Base-by-base conservation (phyloP, 1,140 invertebrate species). In the Mesaphorura yosii region DNA sequence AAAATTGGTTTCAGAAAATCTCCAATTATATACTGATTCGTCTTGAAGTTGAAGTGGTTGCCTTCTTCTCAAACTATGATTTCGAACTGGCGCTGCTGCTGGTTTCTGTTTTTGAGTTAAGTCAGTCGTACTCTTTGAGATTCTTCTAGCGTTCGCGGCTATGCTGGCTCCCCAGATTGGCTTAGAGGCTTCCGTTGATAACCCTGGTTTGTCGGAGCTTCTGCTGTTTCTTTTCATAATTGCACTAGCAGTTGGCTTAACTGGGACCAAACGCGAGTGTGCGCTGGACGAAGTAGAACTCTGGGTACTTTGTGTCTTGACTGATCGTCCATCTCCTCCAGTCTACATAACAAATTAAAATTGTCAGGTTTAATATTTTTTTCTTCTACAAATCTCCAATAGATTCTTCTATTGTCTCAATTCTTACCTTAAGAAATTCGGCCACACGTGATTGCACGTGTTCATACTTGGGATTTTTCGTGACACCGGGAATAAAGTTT, bases 11-110 rank as follows among this genome's bases (percentile, higher is more conserved):
- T 57, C 47, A 17, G 34, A 2, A 46, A 59, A 59, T 14, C 49
- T 38, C 61, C 61, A 63, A 45, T 63, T 63, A 42, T 63, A 63
- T 1, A 63, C 58, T 2, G 61, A 59, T 41, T 63, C 61, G 12
- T 59, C 48, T 25, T 55, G 23, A 17, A 46, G 47, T 19, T 29
- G 34, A 20, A 59, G 23, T 14, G 52, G 34, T 7, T 38, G 47
- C 20, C 22, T 47, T 17, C 52, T 23, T 23, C 44, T 23, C 5
- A 38, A 19, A 31, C 28, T 26, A 17, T 27, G 41, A 28, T 20
- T 39, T 27, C n/a, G 20, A 7, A 27, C 42, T 3, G 22, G 25
- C n/a, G 40, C 26, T 46, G 29, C 41, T 14, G 29, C 14, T 34
- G 29, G 22, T 48, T 27, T 48, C 23, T 22, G 25, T 5, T 42